Evolutionary conservation across 2,888 invertebrate species (phyloP), one percentile per base, ranked within the genome.

Genomic region (Entomobrya multifasciata): DNA sequence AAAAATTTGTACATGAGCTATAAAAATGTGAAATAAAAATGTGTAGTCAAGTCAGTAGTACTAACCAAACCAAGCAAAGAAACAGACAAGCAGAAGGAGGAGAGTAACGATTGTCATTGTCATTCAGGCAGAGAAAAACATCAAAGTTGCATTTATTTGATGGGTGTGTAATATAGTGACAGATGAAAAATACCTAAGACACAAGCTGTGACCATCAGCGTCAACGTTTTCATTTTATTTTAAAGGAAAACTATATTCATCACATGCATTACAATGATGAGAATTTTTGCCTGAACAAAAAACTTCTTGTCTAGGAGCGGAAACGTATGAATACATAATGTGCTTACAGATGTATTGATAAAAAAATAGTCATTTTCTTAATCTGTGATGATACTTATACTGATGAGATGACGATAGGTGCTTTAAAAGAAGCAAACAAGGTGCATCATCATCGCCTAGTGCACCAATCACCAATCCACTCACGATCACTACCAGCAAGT

Each of bases 131-230:
- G 57, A n/a, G 22, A 22, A 57, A 55, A 76, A 76, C 76, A 76
- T 57, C 55, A 76, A 76, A 76, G 36, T 30, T 76, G 55, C 55
- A 76, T 76, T 76, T 76, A 55, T 20, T 17, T 55, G 52, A 55
- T 41, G 76, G 57, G 55, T 76, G 57, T 76, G 57, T 57, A n/a
- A 72, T 15, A n/a, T n/a, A n/a, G n/a, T n/a, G n/a, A n/a, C n/a
- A n/a, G n/a, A n/a, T n/a, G n/a, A n/a, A n/a, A n/a, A n/a, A n/a
- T 17, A 72, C 10, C 65, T 41, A 10, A 17, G 65, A 65, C 65
- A 41, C 65, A 65, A 20, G 65, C 36, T 41, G 41, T 20, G 65
- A 65, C 41, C n/a, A 13, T 36, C 65, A 17, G 17, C 20, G 8
- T 17, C 30, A 30, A 6, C 36, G 20, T 36, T 13, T 13, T 60